Percentiles rank a stretch among this genome's conserved stretches.
These are phyloP conservation scores for Anagyrus pseudococci DNA, from an alignment of 2,888 invertebrate species.

Conservation along the genomic window DNA sequence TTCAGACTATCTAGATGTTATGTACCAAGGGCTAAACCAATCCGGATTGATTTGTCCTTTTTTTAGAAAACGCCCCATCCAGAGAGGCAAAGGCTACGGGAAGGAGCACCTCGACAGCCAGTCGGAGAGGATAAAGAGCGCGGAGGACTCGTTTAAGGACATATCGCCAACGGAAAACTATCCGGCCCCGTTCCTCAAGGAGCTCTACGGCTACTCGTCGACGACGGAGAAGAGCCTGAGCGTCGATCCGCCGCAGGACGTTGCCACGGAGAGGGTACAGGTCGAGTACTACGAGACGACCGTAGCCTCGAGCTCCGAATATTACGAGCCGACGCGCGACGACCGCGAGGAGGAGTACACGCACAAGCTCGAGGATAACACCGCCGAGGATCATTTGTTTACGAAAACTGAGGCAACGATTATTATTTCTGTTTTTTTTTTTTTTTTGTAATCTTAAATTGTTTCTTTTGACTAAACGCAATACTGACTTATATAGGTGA, in stretches of 20 bases:
- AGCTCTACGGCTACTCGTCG: constrained; percentile 19
- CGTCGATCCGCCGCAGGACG: constrained; percentile 19
- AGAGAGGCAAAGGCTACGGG: constrained; percentile 26
- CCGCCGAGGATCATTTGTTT: constrained; percentile 51
- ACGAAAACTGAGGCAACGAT: constrained; percentile 48
- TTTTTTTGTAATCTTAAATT: too few species aligned
- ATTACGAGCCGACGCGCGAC: constrained; percentile 41
- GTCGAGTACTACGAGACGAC: constrained; percentile 40
- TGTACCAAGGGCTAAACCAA: too few species aligned
- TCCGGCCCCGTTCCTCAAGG: constrained; percentile 35
- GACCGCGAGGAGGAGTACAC: constrained; percentile 31
- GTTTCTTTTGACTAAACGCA: too few species aligned
- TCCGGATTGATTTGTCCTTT: not conserved
- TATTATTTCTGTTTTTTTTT: too few species aligned
- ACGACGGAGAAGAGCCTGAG: constrained; percentile 21
- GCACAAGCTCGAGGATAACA: constrained; percentile 37
- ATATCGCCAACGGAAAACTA: constrained; percentile 35
- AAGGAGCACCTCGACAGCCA: constrained; percentile 31
- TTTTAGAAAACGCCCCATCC: constrained; percentile 30
- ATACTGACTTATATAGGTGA: constrained; percentile 20
- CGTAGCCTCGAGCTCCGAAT: constrained; percentile 39
- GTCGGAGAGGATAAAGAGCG: constrained; percentile 34
- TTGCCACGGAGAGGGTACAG: constrained; percentile 36
- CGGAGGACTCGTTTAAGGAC: constrained; percentile 39
- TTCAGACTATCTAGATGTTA: too few species aligned